A percentile compares a stretch with the other conserved stretches of the same genome.
These are phyloP conservation scores for Lamellibrachia satsuma DNA, from an alignment of 2,888 invertebrate genomes.

Conservation along the genomic window DNA sequence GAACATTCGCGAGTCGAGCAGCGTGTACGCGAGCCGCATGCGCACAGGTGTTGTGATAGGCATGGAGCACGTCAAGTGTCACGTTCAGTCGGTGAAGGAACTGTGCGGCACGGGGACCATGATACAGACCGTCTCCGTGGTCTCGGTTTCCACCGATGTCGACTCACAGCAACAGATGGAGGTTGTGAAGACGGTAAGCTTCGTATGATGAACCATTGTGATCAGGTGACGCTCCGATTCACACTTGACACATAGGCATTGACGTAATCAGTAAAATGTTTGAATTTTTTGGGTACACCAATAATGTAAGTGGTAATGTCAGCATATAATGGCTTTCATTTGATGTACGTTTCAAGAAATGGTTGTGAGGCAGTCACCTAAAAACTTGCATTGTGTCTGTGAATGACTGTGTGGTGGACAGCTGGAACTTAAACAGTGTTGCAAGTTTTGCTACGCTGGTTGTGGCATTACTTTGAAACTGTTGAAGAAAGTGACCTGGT, in stretches of 20 bases:
- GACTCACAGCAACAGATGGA: slow-evolving; percentile 47
- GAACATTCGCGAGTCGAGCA: slow-evolving; percentile 53
- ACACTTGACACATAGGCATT: background rate
- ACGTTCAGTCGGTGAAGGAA: slow-evolving; percentile 60
- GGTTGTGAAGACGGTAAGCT: slow-evolving; percentile 52
- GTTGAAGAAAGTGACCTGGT: background rate
- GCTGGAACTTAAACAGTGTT: background rate
- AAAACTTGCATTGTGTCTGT: background rate
- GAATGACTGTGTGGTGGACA: background rate
- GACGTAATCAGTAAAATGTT: background rate
- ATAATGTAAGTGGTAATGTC: background rate
- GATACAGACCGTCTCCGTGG: slow-evolving; percentile 58
- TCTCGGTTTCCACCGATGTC: slow-evolving; percentile 59
- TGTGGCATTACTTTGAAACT: background rate
- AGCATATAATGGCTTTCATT: background rate
- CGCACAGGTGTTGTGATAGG: slow-evolving; percentile 55
- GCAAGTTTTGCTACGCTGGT: background rate
- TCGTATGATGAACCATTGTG: slow-evolving; percentile 38
- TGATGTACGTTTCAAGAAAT: background rate
- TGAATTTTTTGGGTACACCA: background rate
- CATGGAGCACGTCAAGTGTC: slow-evolving; percentile 59
- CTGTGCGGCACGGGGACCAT: slow-evolving; percentile 62
- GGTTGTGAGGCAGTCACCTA: background rate
- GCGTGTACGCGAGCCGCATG: slow-evolving; percentile 53
- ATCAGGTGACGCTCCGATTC: too few relatives aligned